These are phyloP conservation scores for Seira sanloemensis DNA, from an alignment of 2,888 invertebrate species.

Conservation along the genomic window DNA sequence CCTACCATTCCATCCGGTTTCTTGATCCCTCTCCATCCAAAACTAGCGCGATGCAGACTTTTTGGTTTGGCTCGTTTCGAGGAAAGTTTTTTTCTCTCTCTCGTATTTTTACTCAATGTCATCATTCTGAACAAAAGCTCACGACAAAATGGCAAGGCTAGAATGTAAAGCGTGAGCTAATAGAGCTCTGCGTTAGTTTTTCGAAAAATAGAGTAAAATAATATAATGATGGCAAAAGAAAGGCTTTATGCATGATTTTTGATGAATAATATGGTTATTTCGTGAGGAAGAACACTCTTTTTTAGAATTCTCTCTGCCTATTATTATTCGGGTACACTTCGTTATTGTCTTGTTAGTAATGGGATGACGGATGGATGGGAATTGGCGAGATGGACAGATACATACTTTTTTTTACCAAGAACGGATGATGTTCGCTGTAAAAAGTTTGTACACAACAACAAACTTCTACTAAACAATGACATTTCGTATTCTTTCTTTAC, in stretches of 20 bases:
- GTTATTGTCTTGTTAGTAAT: slow-evolving; percentile 11
- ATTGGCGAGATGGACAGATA: not conserved
- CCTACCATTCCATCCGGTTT: slow-evolving; percentile 15
- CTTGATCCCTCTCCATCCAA: not conserved
- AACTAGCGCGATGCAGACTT: not conserved
- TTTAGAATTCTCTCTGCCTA: not conserved
- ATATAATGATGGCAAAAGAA: not conserved
- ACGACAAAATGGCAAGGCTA: slow-evolving; percentile 25
- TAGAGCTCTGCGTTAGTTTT: not conserved
- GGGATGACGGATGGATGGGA: not conserved
- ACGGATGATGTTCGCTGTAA: not conserved
- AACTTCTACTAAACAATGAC: not conserved
- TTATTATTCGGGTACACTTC: slow-evolving; percentile 11
- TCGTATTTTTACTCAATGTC: not conserved
- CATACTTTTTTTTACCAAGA: too few species aligned
- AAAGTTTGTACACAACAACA: not conserved
- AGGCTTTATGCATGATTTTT: slow-evolving; percentile 4
- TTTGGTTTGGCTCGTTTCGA: slow-evolving; percentile 18
- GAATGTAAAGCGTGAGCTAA: not conserved
- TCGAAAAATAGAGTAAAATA: slow-evolving; percentile 20
- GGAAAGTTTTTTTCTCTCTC: slow-evolving; percentile 22
- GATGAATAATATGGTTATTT: slow-evolving; percentile 22
- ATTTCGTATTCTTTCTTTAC: not conserved
- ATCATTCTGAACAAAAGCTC: slow-evolving; percentile 24
- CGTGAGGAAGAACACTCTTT: slow-evolving; percentile 32